Evolutionary conservation across 2,888 invertebrate genomes (phyloP).

Genomic region (Folsomia candida): DNA sequence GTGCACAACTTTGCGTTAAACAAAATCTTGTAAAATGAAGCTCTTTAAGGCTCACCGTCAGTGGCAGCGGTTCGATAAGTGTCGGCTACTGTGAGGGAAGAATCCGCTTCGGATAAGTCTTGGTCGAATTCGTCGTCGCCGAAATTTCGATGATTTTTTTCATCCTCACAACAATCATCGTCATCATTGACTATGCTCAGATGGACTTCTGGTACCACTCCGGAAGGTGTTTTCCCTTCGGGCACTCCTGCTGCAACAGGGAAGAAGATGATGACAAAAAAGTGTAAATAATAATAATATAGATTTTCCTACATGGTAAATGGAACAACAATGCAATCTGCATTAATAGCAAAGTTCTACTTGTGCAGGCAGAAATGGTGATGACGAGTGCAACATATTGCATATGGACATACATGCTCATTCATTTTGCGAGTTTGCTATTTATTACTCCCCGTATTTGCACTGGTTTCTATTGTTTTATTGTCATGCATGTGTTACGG

Average conservation of each 20-base stretch:
- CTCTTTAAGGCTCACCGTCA: conserved; percentile 29
- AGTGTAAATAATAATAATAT: not conserved
- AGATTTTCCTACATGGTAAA: no score
- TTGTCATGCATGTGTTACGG: no score
- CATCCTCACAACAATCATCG: not conserved
- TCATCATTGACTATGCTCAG: not conserved
- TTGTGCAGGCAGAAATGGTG: no score
- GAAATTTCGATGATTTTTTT: conserved; percentile 2
- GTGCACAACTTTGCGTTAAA: not conserved
- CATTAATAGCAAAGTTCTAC: no score
- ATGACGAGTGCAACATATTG: no score
- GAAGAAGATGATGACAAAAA: not conserved
- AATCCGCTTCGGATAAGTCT: not conserved
- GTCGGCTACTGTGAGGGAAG: conserved; percentile 30
- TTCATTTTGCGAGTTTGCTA: no score
- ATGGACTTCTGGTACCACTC: not conserved
- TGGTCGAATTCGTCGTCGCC: not conserved
- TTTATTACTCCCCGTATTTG: no score
- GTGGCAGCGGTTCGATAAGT: conserved; percentile 44
- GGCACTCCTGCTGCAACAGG: not conserved
- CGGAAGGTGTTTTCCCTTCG: conserved; percentile 10
- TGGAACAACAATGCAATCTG: no score
- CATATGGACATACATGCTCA: no score
- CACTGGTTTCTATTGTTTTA: no score
- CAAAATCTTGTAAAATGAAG: not conserved